Conservation (phyloP, 2,797 vertebrate species). For the Poliocrania exsul region DNA sequence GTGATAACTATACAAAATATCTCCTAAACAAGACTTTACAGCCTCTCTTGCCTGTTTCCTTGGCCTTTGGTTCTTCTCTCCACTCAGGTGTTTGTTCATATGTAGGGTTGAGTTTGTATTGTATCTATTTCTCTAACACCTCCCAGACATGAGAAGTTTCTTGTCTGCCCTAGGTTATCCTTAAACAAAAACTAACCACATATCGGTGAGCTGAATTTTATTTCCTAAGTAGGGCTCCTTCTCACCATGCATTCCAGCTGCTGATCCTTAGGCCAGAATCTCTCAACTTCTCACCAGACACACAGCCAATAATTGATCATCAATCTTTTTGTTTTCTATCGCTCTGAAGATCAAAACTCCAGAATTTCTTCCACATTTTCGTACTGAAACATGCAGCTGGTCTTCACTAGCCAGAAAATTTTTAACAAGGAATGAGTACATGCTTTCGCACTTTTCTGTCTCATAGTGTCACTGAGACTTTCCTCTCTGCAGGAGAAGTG, state of each 20-base stretch:
- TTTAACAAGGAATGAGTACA: neutral
- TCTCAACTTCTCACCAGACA: neutral
- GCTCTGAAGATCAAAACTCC: neutral
- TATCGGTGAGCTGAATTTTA: neutral
- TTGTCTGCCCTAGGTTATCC: neutral
- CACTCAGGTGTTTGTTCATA: neutral
- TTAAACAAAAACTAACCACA: neutral
- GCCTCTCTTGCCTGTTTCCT: neutral
- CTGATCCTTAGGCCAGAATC: neutral
- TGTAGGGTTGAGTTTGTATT: neutral
- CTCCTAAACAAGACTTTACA: neutral
- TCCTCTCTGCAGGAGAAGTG: neutral
- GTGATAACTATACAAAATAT: neutral
- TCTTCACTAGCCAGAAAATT: neutral
- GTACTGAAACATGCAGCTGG: neutral
- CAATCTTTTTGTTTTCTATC: neutral
- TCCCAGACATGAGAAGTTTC: neutral
- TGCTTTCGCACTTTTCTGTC: neutral
- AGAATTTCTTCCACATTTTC: neutral
- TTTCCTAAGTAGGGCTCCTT: neutral
- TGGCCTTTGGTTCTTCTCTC: neutral
- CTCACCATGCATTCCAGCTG: neutral
- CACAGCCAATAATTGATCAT: neutral
- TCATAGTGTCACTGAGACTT: neutral
- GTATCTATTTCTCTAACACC: neutral